phyloP scores from a whole-genome alignment of 2,113 vertebrate genomes.

The Meriones unguiculatus region DNA sequence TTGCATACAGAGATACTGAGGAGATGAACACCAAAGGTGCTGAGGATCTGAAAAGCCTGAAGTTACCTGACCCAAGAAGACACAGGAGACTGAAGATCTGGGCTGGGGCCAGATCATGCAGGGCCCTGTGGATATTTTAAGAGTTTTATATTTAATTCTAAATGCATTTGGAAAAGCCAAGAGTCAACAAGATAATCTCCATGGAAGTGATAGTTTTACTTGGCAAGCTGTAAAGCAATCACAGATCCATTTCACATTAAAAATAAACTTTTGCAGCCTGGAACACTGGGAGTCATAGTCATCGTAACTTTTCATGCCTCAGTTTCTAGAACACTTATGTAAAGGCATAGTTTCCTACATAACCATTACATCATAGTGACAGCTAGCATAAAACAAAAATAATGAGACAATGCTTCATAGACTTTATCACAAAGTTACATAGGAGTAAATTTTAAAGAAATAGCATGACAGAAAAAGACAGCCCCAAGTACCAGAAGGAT shows the following conservation, averaged over 20 bases:
- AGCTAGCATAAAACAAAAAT: background rate
- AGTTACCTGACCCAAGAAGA: background rate
- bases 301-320: background rate
- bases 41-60: background rate
- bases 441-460: background rate
- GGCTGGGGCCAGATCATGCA: background rate
- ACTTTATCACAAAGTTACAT: background rate
- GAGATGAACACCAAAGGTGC: background rate
- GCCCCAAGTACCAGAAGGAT: background rate
- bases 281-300: background rate
- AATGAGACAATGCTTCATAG: background rate
- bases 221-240: background rate
- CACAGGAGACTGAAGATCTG: background rate
- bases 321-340: background rate
- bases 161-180: conserved; percentile 5
- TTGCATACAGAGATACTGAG: background rate
- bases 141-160: background rate
- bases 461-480: background rate
- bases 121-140: background rate
- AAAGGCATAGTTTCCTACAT: background rate
- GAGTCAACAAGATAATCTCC: background rate
- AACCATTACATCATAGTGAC: background rate
- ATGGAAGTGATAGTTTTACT: conserved; percentile 41
- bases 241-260: background rate
- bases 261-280: background rate